Evolutionary conservation across 2,113 vertebrate genomes (phyloP).

Genomic region (Meleagris gallopavo): DNA sequence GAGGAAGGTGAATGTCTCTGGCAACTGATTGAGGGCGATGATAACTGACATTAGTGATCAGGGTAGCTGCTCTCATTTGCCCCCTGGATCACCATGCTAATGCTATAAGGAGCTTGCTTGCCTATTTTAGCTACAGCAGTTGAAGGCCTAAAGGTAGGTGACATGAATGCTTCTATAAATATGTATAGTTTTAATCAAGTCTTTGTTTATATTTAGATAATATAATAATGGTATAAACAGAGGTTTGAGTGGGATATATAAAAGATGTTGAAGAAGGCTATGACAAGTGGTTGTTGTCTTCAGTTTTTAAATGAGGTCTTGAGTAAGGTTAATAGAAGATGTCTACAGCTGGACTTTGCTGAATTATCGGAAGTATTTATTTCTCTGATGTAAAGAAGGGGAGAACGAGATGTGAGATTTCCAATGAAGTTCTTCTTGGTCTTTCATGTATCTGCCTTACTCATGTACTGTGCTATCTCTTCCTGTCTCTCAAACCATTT

Average conservation of each 20-base stretch:
- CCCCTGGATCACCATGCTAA: conserved; percentile 31
- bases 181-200: conserved; percentile 32
- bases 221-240: conserved; percentile 2
- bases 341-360: background rate
- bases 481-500: background rate
- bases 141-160: conserved; percentile 40
- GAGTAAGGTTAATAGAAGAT: background rate
- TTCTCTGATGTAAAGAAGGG: background rate
- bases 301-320: background rate
- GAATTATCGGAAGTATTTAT: background rate
- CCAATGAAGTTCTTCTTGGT: background rate
- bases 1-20: background rate
- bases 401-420: background rate
- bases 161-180: conserved; percentile 43
- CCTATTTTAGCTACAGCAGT: conserved; percentile 40
- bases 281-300: background rate
- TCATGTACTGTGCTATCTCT: background rate
- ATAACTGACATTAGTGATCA: conserved; percentile 9
- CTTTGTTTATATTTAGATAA: conserved; percentile 38
- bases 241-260: background rate
- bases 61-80: conserved; percentile 34
- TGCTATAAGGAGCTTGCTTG: conserved; percentile 51
- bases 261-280: background rate
- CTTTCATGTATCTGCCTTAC: background rate
- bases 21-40: background rate